Evolutionary conservation across 2,888 invertebrate species (phyloP).

Genomic region (Hydriomena furcata): DNA sequence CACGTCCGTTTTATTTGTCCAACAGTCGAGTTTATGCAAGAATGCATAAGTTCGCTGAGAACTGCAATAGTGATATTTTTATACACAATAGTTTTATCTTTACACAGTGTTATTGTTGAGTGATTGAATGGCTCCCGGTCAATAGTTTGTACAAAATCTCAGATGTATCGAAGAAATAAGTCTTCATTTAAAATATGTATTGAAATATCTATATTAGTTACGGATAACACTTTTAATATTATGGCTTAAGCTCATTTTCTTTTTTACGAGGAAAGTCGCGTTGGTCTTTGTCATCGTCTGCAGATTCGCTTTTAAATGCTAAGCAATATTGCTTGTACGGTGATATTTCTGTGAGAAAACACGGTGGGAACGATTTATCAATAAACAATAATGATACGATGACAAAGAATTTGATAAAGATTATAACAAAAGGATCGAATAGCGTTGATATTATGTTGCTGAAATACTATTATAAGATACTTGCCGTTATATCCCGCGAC

Average conservation of each 20-base stretch:
- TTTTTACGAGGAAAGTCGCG: constrained; percentile 24
- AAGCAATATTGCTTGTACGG: constrained; percentile 2
- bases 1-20: constrained; percentile 68
- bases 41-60: constrained; percentile 38
- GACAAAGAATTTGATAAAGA: constrained; percentile 27
- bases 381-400: constrained; percentile 20
- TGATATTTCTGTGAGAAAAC: constrained; percentile 18
- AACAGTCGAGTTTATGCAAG: constrained; percentile 51
- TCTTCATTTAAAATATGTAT: constrained; percentile 57
- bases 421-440: constrained; percentile 19
- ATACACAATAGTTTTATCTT: constrained; percentile 81
- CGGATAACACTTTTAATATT: constrained; percentile 19
- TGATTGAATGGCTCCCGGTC: constrained; percentile 81
- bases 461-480: constrained; percentile 42
- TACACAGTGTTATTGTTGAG: constrained; percentile 81
- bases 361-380: constrained; percentile 19
- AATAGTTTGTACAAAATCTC: constrained; percentile 74
- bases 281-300: constrained; percentile 27
- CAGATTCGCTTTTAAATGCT: constrained; percentile 2
- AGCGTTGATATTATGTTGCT: constrained; percentile 29
- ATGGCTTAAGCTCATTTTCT: constrained; percentile 26
- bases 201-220: constrained; percentile 34
- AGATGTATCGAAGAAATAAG: constrained; percentile 58
- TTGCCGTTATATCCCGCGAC: constrained; percentile 52
- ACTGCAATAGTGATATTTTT: constrained; percentile 80